A percentile compares a stretch with the other conserved stretches of the same genome.
These are phyloP conservation scores for Simalia tracyae DNA, from an alignment of 2,797 vertebrate genomes.

Conservation along the genomic window DNA sequence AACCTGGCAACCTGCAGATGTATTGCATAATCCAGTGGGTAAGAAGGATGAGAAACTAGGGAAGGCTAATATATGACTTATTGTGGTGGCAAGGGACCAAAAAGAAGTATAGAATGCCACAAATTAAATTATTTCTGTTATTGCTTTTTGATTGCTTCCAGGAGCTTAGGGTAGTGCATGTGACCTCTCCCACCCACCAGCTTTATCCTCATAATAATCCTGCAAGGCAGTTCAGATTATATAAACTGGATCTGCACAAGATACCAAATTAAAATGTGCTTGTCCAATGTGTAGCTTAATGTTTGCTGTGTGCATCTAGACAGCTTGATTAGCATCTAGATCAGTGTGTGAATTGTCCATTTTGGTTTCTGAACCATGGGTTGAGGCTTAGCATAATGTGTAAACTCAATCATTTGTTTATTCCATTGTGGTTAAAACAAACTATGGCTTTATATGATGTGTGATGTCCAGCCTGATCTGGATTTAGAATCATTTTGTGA, in stretches of 20 bases:
- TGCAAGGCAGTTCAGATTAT: neutral
- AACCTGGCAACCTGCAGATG: neutral
- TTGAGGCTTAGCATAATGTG: neutral
- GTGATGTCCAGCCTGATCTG: neutral
- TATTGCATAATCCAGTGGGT: neutral
- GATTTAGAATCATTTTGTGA: neutral
- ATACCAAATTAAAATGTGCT: neutral
- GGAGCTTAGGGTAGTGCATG: neutral
- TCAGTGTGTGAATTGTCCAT: neutral
- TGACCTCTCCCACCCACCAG: neutral
- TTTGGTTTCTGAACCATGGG: neutral
- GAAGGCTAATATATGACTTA: neutral
- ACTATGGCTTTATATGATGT: neutral
- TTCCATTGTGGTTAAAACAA: neutral
- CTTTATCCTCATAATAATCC: neutral
- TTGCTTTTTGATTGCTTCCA: neutral
- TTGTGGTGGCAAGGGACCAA: neutral
- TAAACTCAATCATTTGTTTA: neutral
- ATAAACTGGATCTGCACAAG: neutral
- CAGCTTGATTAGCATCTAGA: neutral
- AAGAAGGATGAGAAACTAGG: neutral
- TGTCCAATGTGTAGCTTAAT: neutral
- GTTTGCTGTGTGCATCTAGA: neutral
- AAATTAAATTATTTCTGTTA: constrained; percentile 71
- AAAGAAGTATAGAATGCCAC: constrained; percentile 43